These are phyloP conservation scores for Beris morrisii DNA, from an alignment of 2,888 invertebrate genomes.

Conservation along the genomic window DNA sequence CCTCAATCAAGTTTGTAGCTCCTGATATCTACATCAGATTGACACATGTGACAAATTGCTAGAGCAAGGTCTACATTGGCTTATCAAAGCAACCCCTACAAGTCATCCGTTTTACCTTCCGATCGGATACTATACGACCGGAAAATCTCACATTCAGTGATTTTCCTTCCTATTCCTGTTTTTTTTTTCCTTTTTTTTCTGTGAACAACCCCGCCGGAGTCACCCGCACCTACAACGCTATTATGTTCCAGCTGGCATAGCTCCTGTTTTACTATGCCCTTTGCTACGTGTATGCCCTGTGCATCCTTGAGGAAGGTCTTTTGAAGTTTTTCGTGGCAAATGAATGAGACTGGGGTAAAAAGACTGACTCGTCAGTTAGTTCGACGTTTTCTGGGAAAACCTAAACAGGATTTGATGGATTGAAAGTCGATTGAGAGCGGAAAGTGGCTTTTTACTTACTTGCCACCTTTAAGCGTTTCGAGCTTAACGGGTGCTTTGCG, in stretches of 20 bases:
- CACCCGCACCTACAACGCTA: no score
- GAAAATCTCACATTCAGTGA: slow-evolving; percentile 28
- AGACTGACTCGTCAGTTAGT: slow-evolving; percentile 29
- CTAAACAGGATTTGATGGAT: slow-evolving; percentile 34
- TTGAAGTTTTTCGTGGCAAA: neutral
- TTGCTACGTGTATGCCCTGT: neutral
- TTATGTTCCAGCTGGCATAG: no score
- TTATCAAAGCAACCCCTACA: slow-evolving; percentile 25
- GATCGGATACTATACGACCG: slow-evolving; percentile 18
- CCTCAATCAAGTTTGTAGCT: slow-evolving; percentile 31
- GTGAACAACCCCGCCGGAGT: no score
- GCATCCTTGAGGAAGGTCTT: slow-evolving; percentile 5
- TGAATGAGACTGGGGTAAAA: neutral
- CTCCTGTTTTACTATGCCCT: no score
- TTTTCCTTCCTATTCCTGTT: slow-evolving; percentile 19
- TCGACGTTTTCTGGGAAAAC: slow-evolving; percentile 24
- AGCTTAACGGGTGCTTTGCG: slow-evolving; percentile 25
- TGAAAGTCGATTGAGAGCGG: slow-evolving; percentile 26
- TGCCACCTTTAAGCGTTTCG: slow-evolving; percentile 5
- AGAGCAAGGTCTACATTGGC: slow-evolving; percentile 27
- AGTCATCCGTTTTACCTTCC: slow-evolving; percentile 32
- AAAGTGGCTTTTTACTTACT: slow-evolving; percentile 26
- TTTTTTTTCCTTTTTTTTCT: neutral
- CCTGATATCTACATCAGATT: slow-evolving; percentile 29
- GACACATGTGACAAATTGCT: slow-evolving; percentile 33